Evolutionary conservation across 1,140 invertebrate genomes (phyloP).

Genomic region (Sitobion miscanthi): DNA sequence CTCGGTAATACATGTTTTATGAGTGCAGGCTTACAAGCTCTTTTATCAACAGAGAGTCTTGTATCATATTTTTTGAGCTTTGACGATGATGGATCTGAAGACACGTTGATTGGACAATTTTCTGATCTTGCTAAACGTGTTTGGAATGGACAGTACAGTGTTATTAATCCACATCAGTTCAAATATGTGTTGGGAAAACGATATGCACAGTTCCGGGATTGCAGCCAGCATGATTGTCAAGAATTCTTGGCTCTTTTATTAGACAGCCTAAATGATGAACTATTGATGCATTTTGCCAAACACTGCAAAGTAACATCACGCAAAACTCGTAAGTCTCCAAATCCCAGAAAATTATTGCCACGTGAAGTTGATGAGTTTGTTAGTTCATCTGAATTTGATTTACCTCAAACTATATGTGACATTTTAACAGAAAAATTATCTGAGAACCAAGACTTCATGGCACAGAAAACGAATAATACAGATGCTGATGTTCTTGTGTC

Average conservation of each 20-base stretch:
- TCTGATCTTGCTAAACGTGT: slow-evolving; percentile 69
- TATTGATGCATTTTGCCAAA: slow-evolving; percentile 36
- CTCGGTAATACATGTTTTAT: slow-evolving; percentile 78
- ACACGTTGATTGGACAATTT: slow-evolving; percentile 67
- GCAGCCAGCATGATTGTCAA: slow-evolving; percentile 75
- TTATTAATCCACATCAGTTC: slow-evolving; percentile 70
- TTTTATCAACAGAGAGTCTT: slow-evolving; percentile 67
- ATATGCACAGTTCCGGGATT: slow-evolving; percentile 73
- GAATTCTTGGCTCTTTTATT: slow-evolving; percentile 75
- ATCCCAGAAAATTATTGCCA: slow-evolving; percentile 46
- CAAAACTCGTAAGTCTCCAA: slow-evolving; percentile 52
- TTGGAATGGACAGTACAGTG: slow-evolving; percentile 70
- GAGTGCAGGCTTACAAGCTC: slow-evolving; percentile 74
- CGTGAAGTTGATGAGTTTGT: slow-evolving; percentile 43
- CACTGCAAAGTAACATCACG: slow-evolving; percentile 40
- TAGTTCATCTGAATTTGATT: slow-evolving; percentile 40
- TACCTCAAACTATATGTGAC: slow-evolving; percentile 19
- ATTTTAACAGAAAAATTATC: not conserved
- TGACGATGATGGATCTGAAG: slow-evolving; percentile 61
- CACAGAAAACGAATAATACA: not conserved
- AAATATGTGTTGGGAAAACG: slow-evolving; percentile 70
- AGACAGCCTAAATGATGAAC: slow-evolving; percentile 73
- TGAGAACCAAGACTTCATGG: not conserved
- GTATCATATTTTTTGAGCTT: slow-evolving; percentile 67
- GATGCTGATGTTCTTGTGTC: not conserved